Base-by-base conservation (phyloP, 2,888 invertebrate genomes). In the Cataglyphis livida region DNA sequence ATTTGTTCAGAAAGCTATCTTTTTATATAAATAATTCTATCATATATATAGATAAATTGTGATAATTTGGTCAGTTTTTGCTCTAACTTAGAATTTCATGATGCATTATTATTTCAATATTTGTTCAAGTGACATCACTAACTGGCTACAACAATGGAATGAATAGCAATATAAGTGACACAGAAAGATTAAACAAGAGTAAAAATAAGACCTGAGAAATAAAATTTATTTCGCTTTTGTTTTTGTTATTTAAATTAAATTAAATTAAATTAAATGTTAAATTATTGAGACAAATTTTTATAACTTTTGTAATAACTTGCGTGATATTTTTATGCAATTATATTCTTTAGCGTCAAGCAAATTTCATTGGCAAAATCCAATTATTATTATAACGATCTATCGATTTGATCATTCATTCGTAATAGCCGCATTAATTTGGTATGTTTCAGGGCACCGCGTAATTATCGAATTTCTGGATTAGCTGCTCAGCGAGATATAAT, bases 61-160 rank as follows among this genome's bases (percentile, higher is more conserved):
- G 48, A 85, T 35, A 41, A 88, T 76, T 68, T 61, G 57, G 81
- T 87, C 74, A 74, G 73, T 87, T 83, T 83, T 85, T 83, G 54
- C 66, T 65, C 71, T 70, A 75, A 64, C 10, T 75, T 38, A 51
- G 41, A 68, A 79, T 66, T 86, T 82, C 21, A 44, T 18, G 62
- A 25, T 35, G 21, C 57, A 62, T 79, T 71, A 54, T 38, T 68
- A 71, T 59, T 84, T 64, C 48, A 82, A 1, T 1, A 70, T 83
- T 81, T 78, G 41, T 81, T 83, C 64, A 66, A 82, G 81, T 59
- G 79, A 68, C 78, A 84, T 32, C 41, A 59, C 35, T 75, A 81
- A 64, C 71, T 70, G 79, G 79, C 70, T 61, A 35, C 65, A 65
- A 76, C 84, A 54, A 82, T 73, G 74, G 73, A 79, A 64, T 44